phyloP scores from a whole-genome alignment of 2,113 vertebrate species.

The Aythya baeri region DNA sequence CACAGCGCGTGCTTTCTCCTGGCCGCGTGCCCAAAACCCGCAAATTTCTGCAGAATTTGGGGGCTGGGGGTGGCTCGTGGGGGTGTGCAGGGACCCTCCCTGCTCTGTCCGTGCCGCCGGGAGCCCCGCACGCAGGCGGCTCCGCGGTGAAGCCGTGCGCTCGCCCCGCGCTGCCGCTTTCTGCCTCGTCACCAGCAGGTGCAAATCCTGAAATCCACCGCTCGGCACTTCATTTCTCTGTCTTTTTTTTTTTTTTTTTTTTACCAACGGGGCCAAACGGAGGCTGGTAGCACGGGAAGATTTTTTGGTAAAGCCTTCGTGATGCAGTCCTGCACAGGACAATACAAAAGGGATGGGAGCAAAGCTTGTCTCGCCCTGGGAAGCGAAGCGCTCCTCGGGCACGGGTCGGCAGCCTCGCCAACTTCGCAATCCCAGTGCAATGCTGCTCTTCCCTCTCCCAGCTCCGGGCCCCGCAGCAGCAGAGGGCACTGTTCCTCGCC shows the following conservation, averaged over 20 bases:
- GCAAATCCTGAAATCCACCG: background rate
- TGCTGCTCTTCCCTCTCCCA: rapidly evolving
- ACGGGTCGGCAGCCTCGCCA: background rate
- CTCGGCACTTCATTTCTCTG: rapidly evolving
- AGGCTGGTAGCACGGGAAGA: rapidly evolving
- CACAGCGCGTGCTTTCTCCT: background rate
- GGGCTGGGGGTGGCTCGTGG: rapidly evolving
- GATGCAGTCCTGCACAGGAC: background rate
- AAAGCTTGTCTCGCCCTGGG: background rate
- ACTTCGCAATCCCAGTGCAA: rapidly evolving
- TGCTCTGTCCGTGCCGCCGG: background rate
- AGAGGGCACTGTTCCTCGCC: slow-evolving; percentile 27
- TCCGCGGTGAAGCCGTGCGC: rapidly evolving
- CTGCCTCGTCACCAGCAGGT: background rate
- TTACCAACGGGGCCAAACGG: rapidly evolving
- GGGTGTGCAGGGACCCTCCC: rapidly evolving
- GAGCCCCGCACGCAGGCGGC: background rate
- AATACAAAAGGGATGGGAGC: rapidly evolving
- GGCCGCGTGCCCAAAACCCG: rapidly evolving
- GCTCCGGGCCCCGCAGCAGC: background rate
- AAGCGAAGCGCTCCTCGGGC: rapidly evolving
- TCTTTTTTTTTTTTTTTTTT: background rate
- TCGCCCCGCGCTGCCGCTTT: rapidly evolving
- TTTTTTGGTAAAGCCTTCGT: rapidly evolving
- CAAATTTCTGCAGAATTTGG: rapidly evolving